Evolutionary conservation across 2,797 vertebrate species (phyloP).

Genomic region (Eurystomus glaucurus): DNA sequence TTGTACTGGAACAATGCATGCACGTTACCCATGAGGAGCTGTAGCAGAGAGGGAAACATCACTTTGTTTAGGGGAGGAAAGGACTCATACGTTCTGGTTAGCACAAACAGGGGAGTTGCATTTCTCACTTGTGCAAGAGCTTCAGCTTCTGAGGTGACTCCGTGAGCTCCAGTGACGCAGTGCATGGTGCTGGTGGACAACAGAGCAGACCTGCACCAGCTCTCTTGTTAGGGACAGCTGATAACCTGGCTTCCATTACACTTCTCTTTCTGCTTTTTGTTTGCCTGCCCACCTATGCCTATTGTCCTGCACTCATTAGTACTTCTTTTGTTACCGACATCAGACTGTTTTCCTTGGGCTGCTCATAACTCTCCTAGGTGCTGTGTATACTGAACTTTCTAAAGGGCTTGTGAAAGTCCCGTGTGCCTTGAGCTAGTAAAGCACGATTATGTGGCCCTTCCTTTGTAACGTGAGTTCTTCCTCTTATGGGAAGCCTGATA

Average conservation of each 20-base stretch:
- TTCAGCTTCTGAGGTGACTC: background rate
- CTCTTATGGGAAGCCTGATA: slow-evolving; percentile 8
- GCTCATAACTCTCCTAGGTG: background rate
- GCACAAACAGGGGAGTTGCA: background rate
- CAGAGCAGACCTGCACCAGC: background rate
- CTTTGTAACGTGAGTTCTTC: slow-evolving; percentile 43
- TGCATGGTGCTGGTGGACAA: background rate
- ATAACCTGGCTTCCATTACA: slow-evolving; percentile 4
- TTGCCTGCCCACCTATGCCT: background rate
- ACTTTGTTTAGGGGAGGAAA: background rate
- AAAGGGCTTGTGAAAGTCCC: background rate
- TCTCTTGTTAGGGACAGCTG: background rate
- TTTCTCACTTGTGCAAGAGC: background rate
- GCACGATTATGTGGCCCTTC: background rate
- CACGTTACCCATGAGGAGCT: background rate
- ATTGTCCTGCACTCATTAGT: background rate
- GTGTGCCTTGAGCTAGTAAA: background rate
- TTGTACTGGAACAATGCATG: background rate
- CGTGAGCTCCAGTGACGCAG: background rate
- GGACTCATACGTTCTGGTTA: background rate
- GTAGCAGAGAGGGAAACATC: background rate
- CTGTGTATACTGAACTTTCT: background rate
- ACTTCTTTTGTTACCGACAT: background rate
- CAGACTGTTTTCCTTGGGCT: background rate
- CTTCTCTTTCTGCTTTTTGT: slow-evolving; percentile 25